Base-by-base conservation (phyloP, 2,888 invertebrate species). In the Phengaris arion region DNA sequence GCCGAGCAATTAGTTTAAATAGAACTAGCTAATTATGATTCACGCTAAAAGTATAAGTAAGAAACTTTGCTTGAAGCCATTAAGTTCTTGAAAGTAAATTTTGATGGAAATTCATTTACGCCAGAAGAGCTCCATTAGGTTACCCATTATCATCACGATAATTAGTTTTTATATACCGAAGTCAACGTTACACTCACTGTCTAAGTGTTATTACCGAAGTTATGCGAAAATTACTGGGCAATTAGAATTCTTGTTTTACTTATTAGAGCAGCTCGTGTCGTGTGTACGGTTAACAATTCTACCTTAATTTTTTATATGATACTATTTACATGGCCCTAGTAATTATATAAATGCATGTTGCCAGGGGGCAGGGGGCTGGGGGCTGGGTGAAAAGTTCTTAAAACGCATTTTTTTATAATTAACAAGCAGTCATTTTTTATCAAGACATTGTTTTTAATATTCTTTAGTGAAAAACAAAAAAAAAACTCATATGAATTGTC, bases 81-180 rank as follows among this genome's bases (percentile, higher is more conserved):
- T 13, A 64, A 64, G 35, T 64, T 64, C 64, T 35, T 12, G 64
- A 64, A 64, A 64, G 64, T 64, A 64, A 64, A 64, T 64, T 64
- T 64, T 64, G 64, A 64, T 64, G 64, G 35, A 64, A 64, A 64
- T 64, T 64, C 64, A 64, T 64, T 64, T 64, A 45, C 35, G 35
- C 64, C 64, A 45, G 35, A 64, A 64, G 52, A 9, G 5, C 22
- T 22, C 35, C 64, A 64, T 64, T 64, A 64, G 12, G 35, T 64
- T 13, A 13, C 35, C 15, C 64, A 35, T 64, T 45, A 64, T 64
- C 64, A 13, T 45, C 64, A 45, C 64, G 64, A 64, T 35, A 64
- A 64, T 64, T 64, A 64, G 64, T 64, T 64, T 64, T 64, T 64
- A 64, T 64, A 64, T 45, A 64, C 35, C 64, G 35, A 35, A 64